Evolutionary conservation across 2,797 vertebrate species (phyloP).

Genomic region (Rhinoraja longicauda): DNA sequence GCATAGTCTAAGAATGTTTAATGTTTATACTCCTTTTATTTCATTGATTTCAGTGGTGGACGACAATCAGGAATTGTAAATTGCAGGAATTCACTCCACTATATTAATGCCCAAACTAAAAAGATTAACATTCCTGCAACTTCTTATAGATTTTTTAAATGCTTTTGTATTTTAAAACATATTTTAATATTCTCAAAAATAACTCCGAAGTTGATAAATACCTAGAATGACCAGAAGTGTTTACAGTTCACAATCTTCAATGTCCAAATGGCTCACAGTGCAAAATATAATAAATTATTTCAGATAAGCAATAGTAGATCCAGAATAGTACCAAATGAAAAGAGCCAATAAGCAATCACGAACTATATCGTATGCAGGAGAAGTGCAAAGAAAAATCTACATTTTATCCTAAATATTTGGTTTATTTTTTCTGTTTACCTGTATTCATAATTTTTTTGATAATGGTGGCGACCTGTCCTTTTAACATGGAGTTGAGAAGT

Average conservation of each 20-base stretch:
- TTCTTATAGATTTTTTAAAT: neutral
- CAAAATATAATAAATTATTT: neutral
- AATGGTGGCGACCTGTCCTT: constrained; percentile 80
- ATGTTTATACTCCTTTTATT: neutral
- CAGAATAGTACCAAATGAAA: neutral
- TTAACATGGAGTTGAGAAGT: constrained; percentile 86
- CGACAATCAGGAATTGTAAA: neutral
- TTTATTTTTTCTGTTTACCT: constrained; percentile 56
- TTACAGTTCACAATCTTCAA: neutral
- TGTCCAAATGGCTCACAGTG: neutral
- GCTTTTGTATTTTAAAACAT: neutral
- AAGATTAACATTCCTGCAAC: neutral
- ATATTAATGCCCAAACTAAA: neutral
- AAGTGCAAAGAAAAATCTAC: neutral
- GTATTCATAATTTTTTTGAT: constrained; percentile 97
- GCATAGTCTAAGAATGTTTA: too few species aligned
- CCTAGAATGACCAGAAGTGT: neutral
- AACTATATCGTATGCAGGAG: neutral
- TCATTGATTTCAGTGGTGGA: neutral
- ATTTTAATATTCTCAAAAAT: too few species aligned
- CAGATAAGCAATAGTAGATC: neutral
- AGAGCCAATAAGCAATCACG: neutral
- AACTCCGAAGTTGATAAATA: neutral
- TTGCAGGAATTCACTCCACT: neutral
- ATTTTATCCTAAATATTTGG: neutral